Evolutionary conservation across 2,888 invertebrate genomes (phyloP).

Genomic region (Clanis bilineata): DNA sequence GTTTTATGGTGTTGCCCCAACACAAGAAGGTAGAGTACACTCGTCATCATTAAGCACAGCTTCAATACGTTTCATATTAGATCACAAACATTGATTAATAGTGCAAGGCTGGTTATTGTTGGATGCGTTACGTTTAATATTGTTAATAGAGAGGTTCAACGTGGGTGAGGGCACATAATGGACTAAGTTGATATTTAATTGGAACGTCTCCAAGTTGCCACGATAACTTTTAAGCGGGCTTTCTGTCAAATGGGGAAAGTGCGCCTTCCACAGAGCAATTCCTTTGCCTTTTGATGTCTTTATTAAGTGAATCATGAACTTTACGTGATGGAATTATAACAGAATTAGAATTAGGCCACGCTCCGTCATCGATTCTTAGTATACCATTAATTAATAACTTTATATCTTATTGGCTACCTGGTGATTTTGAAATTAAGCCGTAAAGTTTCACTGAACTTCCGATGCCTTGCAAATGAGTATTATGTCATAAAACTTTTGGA

Average conservation of each 20-base stretch:
- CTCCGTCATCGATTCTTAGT: conserved; percentile 30
- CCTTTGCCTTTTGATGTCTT: conserved; percentile 43
- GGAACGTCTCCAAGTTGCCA: conserved; percentile 37
- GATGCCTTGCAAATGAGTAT: not conserved
- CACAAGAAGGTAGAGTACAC: too few species aligned
- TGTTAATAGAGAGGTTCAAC: conserved; percentile 25
- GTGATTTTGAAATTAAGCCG: not conserved
- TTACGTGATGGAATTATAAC: conserved; percentile 38
- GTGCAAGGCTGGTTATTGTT: not conserved
- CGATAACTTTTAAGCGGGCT: conserved; percentile 38
- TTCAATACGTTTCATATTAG: too few species aligned
- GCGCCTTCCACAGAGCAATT: conserved; percentile 35
- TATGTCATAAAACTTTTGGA: too few species aligned
- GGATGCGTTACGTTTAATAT: conserved; percentile 12
- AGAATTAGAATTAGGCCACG: conserved; percentile 32
- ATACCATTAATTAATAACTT: conserved; percentile 30
- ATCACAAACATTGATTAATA: not conserved
- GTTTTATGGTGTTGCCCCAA: too few species aligned
- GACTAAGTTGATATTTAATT: conserved; percentile 43
- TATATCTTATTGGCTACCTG: conserved; percentile 11
- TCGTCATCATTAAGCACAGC: too few species aligned
- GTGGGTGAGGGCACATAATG: conserved; percentile 29
- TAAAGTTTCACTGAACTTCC: not conserved
- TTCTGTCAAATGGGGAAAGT: conserved; percentile 34
- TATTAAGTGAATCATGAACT: conserved; percentile 44